Evolutionary conservation across 2,888 invertebrate species (phyloP), one percentile per base, ranked within the genome.

Genomic region (Diplolepis rosae): DNA sequence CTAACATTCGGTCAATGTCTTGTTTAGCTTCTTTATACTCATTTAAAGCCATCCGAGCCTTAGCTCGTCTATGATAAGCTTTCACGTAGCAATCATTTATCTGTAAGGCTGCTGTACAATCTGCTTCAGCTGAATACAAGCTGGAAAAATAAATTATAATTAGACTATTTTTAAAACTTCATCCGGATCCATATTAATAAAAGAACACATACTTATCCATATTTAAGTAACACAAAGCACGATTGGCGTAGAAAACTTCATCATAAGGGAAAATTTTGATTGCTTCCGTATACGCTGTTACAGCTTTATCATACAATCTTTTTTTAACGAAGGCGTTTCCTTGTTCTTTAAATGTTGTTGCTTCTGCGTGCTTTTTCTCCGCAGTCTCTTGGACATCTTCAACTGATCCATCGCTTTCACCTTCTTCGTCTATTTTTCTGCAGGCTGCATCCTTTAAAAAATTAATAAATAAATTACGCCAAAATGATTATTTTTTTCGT

Each of bases 181-280:
- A n/a, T n/a, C n/a, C n/a, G n/a, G n/a, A n/a, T n/a, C n/a, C n/a
- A 24, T 13, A 32, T 66, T 51, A 1, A 28, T 15, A 6, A 18
- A 65, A 74, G 66, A 70, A 89, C 90, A 87, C 90, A 87, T 90
- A 96, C 95, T 93, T 93, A 76, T 95, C 92, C 79, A 93, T 91
- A 89, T 96, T 97, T 9, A 98, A 90, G 76, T 94, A 92, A 80
- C 98, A 98, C 68, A 97, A 91, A 1, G 96, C 97, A 79, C 98
- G 91, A 88, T 98, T 98, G 0, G 96, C 95, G 83, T 92, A 96
- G 85, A 95, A 95, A 13, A 95, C 91, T 1, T 97, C 92, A 87
- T 96, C 93, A 86, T 93, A 92, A 7, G 94, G 92, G 81, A 95
- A 95, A 70, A 94, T 89, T 72, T 95, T 93, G 45, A 99, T 97